Conservation (phyloP, 2,797 vertebrate species). For the Australoheros facetus region DNA sequence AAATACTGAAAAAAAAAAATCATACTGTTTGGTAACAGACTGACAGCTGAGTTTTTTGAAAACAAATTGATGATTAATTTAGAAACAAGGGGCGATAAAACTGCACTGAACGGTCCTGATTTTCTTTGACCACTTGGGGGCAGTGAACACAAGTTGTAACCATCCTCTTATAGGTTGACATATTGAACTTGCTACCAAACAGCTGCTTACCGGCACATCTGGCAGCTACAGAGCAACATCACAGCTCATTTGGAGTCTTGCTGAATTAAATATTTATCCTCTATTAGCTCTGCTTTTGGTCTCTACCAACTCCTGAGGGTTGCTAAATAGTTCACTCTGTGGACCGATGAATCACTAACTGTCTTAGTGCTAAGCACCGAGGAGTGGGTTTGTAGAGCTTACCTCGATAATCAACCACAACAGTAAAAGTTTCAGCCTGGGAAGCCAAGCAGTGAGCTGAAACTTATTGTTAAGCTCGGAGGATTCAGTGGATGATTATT, state of each 20-base stretch:
- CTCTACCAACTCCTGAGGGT: background rate
- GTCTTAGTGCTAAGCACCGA: background rate
- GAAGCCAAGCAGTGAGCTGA: background rate
- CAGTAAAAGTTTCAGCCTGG: background rate
- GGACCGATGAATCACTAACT: background rate
- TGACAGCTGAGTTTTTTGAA: background rate
- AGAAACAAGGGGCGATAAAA: background rate
- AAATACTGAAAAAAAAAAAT: background rate
- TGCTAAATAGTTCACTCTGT: background rate
- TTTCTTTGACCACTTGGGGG: background rate
- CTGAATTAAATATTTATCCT: background rate
- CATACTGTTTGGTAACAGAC: background rate
- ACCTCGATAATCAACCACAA: background rate
- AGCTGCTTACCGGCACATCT: background rate
- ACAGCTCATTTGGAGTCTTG: background rate
- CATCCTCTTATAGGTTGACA: background rate
- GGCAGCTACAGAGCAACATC: background rate
- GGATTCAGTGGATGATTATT: background rate
- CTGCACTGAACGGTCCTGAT: background rate
- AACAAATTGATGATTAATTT: background rate
- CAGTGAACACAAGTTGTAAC: background rate
- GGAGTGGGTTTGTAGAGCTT: background rate
- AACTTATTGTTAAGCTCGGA: background rate
- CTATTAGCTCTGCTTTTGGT: background rate
- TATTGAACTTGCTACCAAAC: background rate